Percentiles rank a stretch among this genome's conserved stretches.
Evolutionary conservation across 2,797 vertebrate species (phyloP).

Genomic region (Ambastaia sidthimunki): DNA sequence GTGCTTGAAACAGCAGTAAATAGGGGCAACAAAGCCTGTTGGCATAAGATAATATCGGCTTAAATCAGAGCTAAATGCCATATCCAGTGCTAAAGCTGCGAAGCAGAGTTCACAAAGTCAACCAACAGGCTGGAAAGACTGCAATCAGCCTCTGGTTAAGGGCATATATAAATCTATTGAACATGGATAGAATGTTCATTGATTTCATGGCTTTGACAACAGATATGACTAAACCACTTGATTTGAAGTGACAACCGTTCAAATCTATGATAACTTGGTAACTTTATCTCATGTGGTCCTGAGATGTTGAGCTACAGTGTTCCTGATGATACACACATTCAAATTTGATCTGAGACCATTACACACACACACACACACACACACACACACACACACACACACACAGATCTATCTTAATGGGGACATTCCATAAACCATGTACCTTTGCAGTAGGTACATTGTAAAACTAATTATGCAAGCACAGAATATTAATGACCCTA

Average conservation of each 20-base stretch:
- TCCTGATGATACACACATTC: too few relatives aligned
- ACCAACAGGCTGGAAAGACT: background rate
- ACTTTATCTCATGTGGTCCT: too few relatives aligned
- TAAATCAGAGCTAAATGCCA: slow-evolving; percentile 6
- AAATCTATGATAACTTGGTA: background rate
- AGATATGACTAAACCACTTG: background rate
- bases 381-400: too few relatives aligned
- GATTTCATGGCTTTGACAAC: background rate
- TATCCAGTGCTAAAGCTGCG: slow-evolving; percentile 2
- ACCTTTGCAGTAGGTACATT: slow-evolving; percentile 3
- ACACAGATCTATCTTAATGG: too few relatives aligned
- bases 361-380: background rate
- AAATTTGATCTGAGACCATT: too few relatives aligned
- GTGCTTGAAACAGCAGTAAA: slow-evolving; percentile 8
- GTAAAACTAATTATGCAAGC: background rate
- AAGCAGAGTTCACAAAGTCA: background rate
- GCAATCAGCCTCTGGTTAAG: too few relatives aligned
- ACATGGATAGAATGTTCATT: background rate
- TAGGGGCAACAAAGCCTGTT: slow-evolving; percentile 25
- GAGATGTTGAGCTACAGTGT: too few relatives aligned
- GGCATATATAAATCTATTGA: too few relatives aligned
- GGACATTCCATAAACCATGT: background rate
- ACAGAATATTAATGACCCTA: slow-evolving; percentile 8
- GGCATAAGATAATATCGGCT: slow-evolving; percentile 30
- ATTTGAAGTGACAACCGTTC: background rate